phyloP scores from a whole-genome alignment of 2,113 vertebrate species.

The Psettodes erumei region DNA sequence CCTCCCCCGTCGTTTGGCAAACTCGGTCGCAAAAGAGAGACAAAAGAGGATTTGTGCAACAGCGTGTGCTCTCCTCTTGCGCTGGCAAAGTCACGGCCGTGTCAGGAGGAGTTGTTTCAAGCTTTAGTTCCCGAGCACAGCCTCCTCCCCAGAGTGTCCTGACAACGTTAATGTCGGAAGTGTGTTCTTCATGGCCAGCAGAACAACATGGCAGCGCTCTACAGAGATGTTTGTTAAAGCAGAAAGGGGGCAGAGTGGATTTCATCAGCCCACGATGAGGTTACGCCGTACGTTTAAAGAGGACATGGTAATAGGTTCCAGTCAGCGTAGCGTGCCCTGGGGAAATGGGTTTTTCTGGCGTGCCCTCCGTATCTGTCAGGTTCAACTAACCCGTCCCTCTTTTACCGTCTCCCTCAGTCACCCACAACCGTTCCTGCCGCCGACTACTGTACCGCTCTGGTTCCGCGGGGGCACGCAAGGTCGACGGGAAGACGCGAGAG shows the following conservation, averaged over 20 bases:
- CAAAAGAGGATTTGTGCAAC: constrained; percentile 29
- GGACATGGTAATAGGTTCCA: constrained; percentile 53
- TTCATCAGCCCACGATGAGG: constrained; percentile 69
- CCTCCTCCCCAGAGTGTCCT: constrained; percentile 50
- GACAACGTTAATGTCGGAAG: constrained; percentile 79
- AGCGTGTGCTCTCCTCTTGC: constrained; percentile 35
- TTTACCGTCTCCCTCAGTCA: neutral
- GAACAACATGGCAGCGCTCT: constrained; percentile 68
- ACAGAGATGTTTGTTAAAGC: constrained; percentile 65
- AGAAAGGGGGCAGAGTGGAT: constrained; percentile 61
- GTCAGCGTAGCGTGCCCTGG: constrained; percentile 27
- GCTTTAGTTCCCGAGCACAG: constrained; percentile 56
- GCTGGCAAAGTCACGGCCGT: constrained; percentile 34
- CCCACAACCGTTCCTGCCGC: neutral
- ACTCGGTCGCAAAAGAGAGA: constrained; percentile 1
- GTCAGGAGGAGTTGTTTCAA: constrained; percentile 61
- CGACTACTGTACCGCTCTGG: neutral
- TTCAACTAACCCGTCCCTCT: constrained; percentile 47
- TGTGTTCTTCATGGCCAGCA: constrained; percentile 67
- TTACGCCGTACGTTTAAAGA: constrained; percentile 53
- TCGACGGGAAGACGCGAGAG: neutral
- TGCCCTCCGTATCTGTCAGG: constrained; percentile 63
- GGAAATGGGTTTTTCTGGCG: constrained; percentile 58
- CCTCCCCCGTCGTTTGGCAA: neutral
- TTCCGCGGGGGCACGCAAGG: neutral